A percentile compares a stretch with the other conserved stretches of the same genome.
Evolutionary conservation across 1,140 invertebrate genomes (phyloP).

Genomic region (Alviniconcha marisindica): DNA sequence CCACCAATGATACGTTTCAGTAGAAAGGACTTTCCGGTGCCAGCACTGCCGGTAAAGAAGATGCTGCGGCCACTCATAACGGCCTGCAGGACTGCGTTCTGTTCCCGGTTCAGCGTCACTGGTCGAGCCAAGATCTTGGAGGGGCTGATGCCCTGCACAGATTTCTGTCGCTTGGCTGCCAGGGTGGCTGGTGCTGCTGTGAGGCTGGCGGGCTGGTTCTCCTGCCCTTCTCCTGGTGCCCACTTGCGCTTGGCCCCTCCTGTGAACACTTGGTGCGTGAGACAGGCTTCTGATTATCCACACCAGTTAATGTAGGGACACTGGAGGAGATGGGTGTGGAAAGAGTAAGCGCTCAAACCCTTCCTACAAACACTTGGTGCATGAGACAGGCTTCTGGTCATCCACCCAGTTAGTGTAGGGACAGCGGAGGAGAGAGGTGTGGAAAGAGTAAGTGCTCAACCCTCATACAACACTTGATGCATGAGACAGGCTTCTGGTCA

Average conservation of each 20-base stretch:
- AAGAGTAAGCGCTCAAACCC: too few species aligned
- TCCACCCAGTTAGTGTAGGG: too few species aligned
- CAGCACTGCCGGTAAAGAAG: constrained; percentile 96
- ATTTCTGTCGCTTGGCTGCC: constrained; percentile 36
- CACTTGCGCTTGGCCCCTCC: constrained; percentile 26
- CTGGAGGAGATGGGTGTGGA: too few species aligned
- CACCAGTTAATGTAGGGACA: too few species aligned
- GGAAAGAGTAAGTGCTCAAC: too few species aligned
- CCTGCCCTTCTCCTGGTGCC: background rate
- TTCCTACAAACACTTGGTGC: too few species aligned
- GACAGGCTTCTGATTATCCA: too few species aligned
- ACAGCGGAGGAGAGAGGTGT: too few species aligned
- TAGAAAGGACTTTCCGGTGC: constrained; percentile 95
- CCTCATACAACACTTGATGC: too few species aligned
- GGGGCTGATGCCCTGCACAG: constrained; percentile 40
- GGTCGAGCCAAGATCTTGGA: constrained; percentile 54
- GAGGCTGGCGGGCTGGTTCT: background rate
- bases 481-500: too few species aligned
- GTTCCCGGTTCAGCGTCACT: constrained; percentile 84
- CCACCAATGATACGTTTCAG: constrained; percentile 87
- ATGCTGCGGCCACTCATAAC: constrained; percentile 87
- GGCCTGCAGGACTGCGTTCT: constrained; percentile 86
- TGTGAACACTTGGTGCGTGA: too few species aligned
- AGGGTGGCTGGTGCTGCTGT: background rate
- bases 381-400: too few species aligned